phyloP scores from a whole-genome alignment of 37 sponge, comb jelly and placozoan species.

The Aphrocallistes beatrix region DNA sequence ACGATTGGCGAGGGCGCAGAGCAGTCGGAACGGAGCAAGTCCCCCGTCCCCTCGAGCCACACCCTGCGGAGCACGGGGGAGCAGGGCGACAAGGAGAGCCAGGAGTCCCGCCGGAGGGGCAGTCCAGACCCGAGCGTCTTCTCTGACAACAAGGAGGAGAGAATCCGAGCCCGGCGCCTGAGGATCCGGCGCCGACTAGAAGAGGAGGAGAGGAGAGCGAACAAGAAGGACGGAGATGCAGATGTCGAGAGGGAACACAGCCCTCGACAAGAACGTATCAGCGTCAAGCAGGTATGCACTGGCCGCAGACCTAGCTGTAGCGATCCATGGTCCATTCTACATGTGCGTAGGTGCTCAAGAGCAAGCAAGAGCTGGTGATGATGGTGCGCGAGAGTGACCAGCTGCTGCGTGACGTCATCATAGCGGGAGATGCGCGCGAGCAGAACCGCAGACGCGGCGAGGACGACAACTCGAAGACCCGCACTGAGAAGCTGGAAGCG shows the following conservation, averaged over 20 bases:
- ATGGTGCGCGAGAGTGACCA: slow-evolving; percentile 61
- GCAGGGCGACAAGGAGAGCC: not conserved
- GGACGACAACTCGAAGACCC: slow-evolving; percentile 57
- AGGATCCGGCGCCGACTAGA: slow-evolving; percentile 54
- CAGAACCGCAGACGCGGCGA: slow-evolving; percentile 58
- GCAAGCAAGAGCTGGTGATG: slow-evolving; percentile 57
- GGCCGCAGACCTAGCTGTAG: no score
- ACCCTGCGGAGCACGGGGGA: not conserved
- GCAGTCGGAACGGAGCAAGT: not conserved
- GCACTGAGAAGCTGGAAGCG: slow-evolving; percentile 81
- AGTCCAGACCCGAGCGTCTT: slow-evolving; percentile 29
- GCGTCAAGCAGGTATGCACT: slow-evolving; percentile 25
- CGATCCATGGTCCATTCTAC: no score
- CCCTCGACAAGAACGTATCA: slow-evolving; percentile 45
- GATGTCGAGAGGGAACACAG: slow-evolving; percentile 32
- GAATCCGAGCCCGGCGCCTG: slow-evolving; percentile 59
- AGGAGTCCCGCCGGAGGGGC: not conserved
- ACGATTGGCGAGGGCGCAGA: not conserved
- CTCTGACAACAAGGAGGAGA: slow-evolving; percentile 52
- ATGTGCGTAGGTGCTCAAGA: slow-evolving; percentile 63
- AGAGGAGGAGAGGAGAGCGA: slow-evolving; percentile 33
- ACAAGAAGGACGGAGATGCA: slow-evolving; percentile 37
- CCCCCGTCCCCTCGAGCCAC: not conserved
- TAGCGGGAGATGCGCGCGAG: slow-evolving; percentile 81
- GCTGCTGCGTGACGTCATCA: slow-evolving; percentile 72